Evolutionary conservation across 2,888 invertebrate genomes (phyloP).

Genomic region (Orthosia gracilis): DNA sequence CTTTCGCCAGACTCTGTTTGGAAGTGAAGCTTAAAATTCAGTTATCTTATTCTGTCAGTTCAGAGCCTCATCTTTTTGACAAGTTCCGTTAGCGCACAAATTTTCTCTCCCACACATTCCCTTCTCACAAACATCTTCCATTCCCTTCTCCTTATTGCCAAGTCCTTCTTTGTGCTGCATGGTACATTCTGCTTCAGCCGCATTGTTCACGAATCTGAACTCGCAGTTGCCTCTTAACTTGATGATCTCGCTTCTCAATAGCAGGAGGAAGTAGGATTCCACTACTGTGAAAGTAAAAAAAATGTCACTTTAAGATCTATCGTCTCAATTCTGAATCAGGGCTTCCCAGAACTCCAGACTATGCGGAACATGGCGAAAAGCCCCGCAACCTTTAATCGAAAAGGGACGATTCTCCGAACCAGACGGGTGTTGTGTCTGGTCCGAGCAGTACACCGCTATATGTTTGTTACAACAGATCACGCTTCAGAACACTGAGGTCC

Average conservation of each 20-base stretch:
- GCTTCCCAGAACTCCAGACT: too few species aligned
- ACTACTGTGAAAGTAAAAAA: slow-evolving; percentile 8
- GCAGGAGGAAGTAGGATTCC: slow-evolving; percentile 44
- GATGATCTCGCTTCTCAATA: slow-evolving; percentile 60
- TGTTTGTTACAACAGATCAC: background rate
- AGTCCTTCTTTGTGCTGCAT: slow-evolving; percentile 27
- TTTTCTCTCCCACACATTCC: background rate
- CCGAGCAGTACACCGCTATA: too few species aligned
- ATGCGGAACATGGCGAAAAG: too few species aligned
- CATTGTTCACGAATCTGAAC: slow-evolving; percentile 60
- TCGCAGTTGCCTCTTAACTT: slow-evolving; percentile 49
- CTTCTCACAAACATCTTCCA: background rate
- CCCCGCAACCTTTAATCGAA: too few species aligned
- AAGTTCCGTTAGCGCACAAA: slow-evolving; percentile 1
- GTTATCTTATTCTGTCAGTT: background rate
- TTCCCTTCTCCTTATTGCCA: slow-evolving; percentile 15
- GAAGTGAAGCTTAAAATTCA: too few species aligned
- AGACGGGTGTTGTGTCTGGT: too few species aligned
- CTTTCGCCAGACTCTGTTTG: too few species aligned
- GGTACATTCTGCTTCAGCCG: slow-evolving; percentile 43
- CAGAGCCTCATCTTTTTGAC: background rate
- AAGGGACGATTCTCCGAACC: too few species aligned
- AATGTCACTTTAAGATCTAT: background rate
- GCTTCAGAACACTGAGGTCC: background rate
- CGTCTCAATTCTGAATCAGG: background rate